Conservation (phyloP, 2,113 vertebrate genomes). For the Ondatra zibethicus region DNA sequence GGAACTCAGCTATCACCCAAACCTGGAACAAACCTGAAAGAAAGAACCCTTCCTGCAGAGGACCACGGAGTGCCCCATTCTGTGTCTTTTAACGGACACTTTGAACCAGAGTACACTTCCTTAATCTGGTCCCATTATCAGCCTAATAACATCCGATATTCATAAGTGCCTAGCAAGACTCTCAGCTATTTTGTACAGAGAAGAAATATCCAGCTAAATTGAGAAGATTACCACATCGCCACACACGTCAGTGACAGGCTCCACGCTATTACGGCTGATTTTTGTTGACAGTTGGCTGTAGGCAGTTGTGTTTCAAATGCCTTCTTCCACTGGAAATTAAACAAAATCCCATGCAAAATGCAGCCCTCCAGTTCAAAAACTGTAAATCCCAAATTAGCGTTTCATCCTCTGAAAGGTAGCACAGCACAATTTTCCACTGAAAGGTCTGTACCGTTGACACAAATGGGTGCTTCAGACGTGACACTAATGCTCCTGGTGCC, state of each 20-base stretch:
- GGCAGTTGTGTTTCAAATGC: constrained; percentile 91
- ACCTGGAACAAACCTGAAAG: constrained; percentile 84
- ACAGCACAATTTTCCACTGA: constrained; percentile 95
- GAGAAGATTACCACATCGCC: constrained; percentile 93
- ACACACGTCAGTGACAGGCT: constrained; percentile 93
- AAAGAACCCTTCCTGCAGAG: constrained; percentile 74
- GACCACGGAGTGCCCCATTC: constrained; percentile 74
- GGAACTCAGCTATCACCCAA: constrained; percentile 84
- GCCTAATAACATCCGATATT: constrained; percentile 91
- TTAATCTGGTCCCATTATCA: constrained; percentile 90
- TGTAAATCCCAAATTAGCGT: constrained; percentile 97
- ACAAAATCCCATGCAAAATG: constrained; percentile 93
- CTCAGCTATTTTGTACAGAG: constrained; percentile 88
- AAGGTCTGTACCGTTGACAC: constrained; percentile 94
- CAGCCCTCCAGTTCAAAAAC: constrained; percentile 91
- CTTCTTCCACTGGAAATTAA: constrained; percentile 93
- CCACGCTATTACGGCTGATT: constrained; percentile 91
- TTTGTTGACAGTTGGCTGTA: constrained; percentile 94
- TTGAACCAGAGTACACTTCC: constrained; percentile 87
- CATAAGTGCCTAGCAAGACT: constrained; percentile 90
- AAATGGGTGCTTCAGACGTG: constrained; percentile 96
- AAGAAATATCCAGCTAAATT: constrained; percentile 90
- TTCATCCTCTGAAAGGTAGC: constrained; percentile 97
- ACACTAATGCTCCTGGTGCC: constrained; percentile 93
- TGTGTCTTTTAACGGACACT: constrained; percentile 87